A percentile compares a stretch with the other conserved stretches of the same genome.
These are phyloP conservation scores for Ifrita kowaldi DNA, from an alignment of 2,113 vertebrate species.

Conservation along the genomic window DNA sequence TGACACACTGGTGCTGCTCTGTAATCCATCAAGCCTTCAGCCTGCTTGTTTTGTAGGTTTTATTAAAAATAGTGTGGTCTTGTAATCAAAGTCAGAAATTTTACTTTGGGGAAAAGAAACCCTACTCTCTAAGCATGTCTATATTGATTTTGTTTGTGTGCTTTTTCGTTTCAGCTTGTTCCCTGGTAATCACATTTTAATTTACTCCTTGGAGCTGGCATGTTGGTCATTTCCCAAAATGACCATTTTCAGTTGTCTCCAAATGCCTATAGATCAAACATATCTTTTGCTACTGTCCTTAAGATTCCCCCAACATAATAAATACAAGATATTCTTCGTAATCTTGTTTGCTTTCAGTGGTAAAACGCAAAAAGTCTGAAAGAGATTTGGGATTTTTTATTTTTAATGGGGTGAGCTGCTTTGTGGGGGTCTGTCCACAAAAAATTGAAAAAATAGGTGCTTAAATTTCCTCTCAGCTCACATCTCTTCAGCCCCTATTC, in stretches of 20 bases:
- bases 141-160: not conserved
- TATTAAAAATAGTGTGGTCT: not conserved
- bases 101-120: rapidly evolving
- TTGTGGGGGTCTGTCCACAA: not conserved
- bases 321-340: not conserved
- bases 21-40: not conserved
- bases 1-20: not conserved
- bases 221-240: not conserved
- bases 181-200: not conserved
- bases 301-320: not conserved
- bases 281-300: not conserved
- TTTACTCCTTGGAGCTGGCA: not conserved
- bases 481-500: not conserved
- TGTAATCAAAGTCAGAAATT: not conserved
- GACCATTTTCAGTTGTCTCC: not conserved
- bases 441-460: not conserved
- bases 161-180: not conserved
- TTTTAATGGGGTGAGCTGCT: not conserved
- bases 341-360: not conserved
- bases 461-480: not conserved
- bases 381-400: not conserved
- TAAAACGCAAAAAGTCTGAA: not conserved
- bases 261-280: not conserved
- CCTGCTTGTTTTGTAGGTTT: not conserved
- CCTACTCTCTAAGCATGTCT: not conserved